Evolutionary conservation across 2,113 vertebrate genomes (phyloP).

Genomic region (Pteronura brasiliensis): DNA sequence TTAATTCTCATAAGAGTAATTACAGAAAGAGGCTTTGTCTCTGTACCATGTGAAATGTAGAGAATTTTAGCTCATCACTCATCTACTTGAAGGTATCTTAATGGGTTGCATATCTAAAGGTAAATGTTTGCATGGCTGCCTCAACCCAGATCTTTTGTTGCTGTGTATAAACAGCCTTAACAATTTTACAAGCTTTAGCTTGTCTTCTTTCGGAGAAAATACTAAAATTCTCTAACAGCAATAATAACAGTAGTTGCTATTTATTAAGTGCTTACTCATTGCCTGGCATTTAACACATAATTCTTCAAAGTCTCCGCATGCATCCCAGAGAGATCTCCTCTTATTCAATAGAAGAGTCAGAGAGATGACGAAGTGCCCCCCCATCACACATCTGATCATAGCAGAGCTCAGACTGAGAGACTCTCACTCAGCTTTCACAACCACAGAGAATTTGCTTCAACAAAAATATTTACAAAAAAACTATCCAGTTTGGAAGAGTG

Average conservation of each 20-base stretch:
- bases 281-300: not conserved
- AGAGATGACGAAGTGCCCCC: not conserved
- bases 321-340: not conserved
- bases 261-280: not conserved
- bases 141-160: not conserved
- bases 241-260: not conserved
- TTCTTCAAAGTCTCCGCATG: not conserved
- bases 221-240: not conserved
- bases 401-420: not conserved
- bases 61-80: not conserved
- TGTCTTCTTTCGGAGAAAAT: not conserved
- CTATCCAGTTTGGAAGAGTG: not conserved
- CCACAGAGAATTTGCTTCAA: not conserved
- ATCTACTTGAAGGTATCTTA: not conserved
- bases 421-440: not conserved
- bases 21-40: not conserved
- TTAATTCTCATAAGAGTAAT: not conserved
- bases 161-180: not conserved
- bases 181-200: not conserved
- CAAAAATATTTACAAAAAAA: not conserved
- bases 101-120: too few relatives aligned
- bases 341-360: not conserved
- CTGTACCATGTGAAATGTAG: not conserved
- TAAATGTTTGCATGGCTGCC: not conserved
- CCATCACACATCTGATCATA: not conserved